phyloP scores from a whole-genome alignment of 2,113 vertebrate species.

The Platichthys flesus region DNA sequence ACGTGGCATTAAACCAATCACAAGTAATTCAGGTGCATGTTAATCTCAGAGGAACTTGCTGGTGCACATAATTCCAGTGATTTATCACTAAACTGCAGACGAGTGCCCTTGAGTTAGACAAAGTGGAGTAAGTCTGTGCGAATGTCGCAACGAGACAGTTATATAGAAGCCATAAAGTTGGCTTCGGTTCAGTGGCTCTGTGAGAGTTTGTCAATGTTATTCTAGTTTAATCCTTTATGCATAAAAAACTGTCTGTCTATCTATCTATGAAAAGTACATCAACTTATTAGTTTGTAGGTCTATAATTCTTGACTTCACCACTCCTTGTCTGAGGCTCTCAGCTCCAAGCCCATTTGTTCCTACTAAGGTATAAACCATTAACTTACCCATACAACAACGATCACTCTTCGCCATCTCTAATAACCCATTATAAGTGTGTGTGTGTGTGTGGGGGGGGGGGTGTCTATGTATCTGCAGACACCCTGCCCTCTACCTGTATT shows the following conservation, averaged over 20 bases:
- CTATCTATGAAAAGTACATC: too few relatives aligned
- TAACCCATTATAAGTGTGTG: neutral
- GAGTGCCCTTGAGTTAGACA: neutral
- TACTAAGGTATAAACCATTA: too few relatives aligned
- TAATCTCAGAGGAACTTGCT: constrained; percentile 13
- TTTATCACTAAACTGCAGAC: neutral
- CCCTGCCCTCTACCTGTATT: neutral
- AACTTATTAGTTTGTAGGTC: too few relatives aligned
- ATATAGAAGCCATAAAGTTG: neutral
- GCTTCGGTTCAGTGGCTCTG: neutral
- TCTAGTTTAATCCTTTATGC: neutral
- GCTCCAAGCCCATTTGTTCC: neutral
- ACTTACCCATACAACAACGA: neutral
- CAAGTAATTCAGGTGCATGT: neutral
- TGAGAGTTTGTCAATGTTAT: neutral
- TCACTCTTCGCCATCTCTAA: neutral
- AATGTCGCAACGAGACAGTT: neutral
- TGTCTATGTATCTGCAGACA: neutral
- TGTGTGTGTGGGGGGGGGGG: too few relatives aligned
- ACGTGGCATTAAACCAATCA: neutral
- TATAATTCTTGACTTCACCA: too few relatives aligned
- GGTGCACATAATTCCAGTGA: constrained; percentile 11
- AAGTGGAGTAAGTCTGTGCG: neutral
- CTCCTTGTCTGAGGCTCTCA: neutral
- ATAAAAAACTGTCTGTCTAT: too few relatives aligned